These are phyloP conservation scores for Saccostrea cuccullata DNA, from an alignment of 1,140 invertebrate species.

Conservation along the genomic window DNA sequence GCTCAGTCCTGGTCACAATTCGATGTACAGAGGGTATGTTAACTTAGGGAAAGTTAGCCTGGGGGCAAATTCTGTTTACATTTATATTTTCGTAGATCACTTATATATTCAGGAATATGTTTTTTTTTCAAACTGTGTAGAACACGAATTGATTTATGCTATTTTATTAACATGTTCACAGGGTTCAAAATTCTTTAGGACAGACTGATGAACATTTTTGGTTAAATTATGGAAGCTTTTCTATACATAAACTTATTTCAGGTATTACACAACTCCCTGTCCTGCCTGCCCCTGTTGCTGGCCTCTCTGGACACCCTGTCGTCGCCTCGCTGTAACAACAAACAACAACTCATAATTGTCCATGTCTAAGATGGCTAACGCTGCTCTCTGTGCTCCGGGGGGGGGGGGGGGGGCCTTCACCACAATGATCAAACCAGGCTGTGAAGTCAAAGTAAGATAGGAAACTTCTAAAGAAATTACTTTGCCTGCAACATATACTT, in stretches of 20 bases:
- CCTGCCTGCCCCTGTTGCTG: slow-evolving; percentile 72
- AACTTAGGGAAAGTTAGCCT: neutral
- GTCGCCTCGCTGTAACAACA: slow-evolving; percentile 68
- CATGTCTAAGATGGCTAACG: slow-evolving; percentile 76
- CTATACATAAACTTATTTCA: slow-evolving; percentile 41
- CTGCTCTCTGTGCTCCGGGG: slow-evolving; percentile 78
- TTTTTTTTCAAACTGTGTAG: too few species aligned
- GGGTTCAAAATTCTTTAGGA: too few species aligned
- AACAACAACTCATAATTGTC: slow-evolving; percentile 75
- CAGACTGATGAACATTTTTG: neutral
- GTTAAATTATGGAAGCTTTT: neutral
- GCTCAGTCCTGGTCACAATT: slow-evolving; percentile 74
- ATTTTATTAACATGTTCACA: too few species aligned
- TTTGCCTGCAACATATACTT: too few species aligned
- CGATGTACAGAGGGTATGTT: slow-evolving; percentile 75
- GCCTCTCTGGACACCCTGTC: slow-evolving; percentile 70
- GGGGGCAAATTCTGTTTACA: neutral
- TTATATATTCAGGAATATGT: too few species aligned
- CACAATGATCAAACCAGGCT: slow-evolving; percentile 77
- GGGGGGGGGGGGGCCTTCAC: too few species aligned
- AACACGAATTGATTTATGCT: too few species aligned
- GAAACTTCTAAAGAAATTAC: neutral
- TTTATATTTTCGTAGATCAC: neutral
- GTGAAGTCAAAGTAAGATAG: slow-evolving; percentile 71
- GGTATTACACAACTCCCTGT: slow-evolving; percentile 75